These are phyloP conservation scores for Drosophila dives DNA, from an alignment of 2,888 invertebrate genomes.

Conservation along the genomic window DNA sequence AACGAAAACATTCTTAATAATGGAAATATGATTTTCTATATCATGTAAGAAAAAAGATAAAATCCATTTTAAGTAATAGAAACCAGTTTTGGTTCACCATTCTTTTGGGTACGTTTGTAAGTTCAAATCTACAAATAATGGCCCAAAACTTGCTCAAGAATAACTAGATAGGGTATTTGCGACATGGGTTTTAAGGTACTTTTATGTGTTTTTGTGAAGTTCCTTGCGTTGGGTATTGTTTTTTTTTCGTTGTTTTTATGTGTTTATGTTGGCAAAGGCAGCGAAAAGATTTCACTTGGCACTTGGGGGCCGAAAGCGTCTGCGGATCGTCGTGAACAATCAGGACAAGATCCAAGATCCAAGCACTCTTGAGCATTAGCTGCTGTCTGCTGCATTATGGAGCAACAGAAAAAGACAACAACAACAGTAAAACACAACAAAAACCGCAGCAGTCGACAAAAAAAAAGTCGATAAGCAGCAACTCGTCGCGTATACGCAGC, in stretches of 20 bases:
- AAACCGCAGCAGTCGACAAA: constrained; percentile 14
- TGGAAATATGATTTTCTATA: background rate
- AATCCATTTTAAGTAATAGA: background rate
- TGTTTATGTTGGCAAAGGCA: constrained; percentile 35
- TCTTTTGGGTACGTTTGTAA: background rate
- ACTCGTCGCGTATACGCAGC: constrained; percentile 74
- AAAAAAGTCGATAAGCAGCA: constrained; percentile 50
- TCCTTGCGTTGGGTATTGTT: constrained; percentile 32
- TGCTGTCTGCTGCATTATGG: constrained; percentile 57
- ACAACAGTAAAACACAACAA: constrained; percentile 2
- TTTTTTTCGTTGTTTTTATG: constrained; percentile 10
- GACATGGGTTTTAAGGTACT: too few species aligned
- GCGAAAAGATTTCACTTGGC: constrained; percentile 31
- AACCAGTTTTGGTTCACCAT: background rate
- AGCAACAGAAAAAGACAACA: constrained; percentile 20
- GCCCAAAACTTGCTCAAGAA: background rate
- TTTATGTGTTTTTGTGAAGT: background rate
- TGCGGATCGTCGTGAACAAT: constrained; percentile 41
- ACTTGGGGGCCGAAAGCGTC: constrained; percentile 29
- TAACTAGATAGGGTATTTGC: constrained; percentile 23
- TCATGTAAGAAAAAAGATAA: background rate
- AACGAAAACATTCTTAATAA: background rate
- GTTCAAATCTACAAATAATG: background rate
- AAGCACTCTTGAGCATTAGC: constrained; percentile 55
- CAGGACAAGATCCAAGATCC: constrained; percentile 32